These are phyloP conservation scores for Hippopotamyrus pictus DNA, from an alignment of 2,797 vertebrate species.

Conservation along the genomic window DNA sequence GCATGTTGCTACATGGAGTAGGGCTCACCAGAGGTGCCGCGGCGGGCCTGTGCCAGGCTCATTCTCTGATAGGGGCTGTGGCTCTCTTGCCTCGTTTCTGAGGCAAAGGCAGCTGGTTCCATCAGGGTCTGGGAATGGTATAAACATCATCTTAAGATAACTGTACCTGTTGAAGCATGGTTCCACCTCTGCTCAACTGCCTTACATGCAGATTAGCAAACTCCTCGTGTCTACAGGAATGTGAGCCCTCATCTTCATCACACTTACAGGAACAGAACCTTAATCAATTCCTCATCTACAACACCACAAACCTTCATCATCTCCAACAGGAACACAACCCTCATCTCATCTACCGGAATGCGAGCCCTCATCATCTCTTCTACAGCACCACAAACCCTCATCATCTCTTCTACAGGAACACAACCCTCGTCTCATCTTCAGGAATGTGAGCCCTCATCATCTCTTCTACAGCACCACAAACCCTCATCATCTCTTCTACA, in stretches of 20 bases:
- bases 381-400: too few relatives aligned
- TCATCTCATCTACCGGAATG: neutral
- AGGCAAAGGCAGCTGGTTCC: slow-evolving; percentile 82
- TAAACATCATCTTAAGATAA: neutral
- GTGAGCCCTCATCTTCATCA: neutral
- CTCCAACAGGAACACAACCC: neutral
- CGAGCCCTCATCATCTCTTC: neutral
- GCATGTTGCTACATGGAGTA: neutral
- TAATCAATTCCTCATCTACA: neutral
- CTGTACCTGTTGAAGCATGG: neutral
- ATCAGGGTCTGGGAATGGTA: slow-evolving; percentile 66
- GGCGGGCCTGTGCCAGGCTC: slow-evolving; percentile 81
- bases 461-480: too few relatives aligned
- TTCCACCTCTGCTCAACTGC: neutral
- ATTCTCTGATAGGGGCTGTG: slow-evolving; percentile 76
- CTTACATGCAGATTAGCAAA: neutral
- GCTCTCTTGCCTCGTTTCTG: slow-evolving; percentile 68
- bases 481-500: neutral
- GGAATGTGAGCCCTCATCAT: too few relatives aligned
- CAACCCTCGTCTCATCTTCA: neutral
- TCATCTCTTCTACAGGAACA: neutral
- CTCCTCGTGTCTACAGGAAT: neutral
- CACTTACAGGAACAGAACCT: neutral
- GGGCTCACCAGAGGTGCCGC: slow-evolving; percentile 83
- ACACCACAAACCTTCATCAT: neutral